Conservation (phyloP, 1,140 invertebrate genomes). For the Lepidurus apus region DNA sequence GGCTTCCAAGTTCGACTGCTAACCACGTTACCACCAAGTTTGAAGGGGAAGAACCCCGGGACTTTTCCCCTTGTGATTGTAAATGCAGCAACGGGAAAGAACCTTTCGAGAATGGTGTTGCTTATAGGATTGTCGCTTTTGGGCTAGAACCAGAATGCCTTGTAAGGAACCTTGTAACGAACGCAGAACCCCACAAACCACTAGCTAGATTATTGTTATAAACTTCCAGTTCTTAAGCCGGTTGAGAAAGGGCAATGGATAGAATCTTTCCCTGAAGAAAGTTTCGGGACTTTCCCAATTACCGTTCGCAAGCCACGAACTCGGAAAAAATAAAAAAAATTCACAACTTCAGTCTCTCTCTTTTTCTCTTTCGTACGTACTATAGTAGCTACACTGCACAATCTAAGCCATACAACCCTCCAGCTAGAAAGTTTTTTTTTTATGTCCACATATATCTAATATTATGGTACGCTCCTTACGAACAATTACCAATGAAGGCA, state of each 20-base stretch:
- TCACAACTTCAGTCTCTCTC: too few species aligned
- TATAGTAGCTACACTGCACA: neutral
- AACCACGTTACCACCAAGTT: too few species aligned
- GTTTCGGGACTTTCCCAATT: constrained; percentile 3
- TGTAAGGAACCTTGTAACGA: neutral
- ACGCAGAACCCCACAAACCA: neutral
- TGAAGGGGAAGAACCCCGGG: neutral
- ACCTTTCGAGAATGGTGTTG: neutral
- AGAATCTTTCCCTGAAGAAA: neutral
- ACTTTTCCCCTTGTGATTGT: neutral
- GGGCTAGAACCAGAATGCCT: neutral
- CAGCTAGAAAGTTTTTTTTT: neutral
- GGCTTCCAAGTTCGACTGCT: too few species aligned
- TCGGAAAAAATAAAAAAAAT: neutral
- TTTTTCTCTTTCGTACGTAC: too few species aligned
- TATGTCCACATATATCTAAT: neutral
- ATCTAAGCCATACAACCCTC: neutral
- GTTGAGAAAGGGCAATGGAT: neutral
- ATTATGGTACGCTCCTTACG: neutral
- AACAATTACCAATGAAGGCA: neutral
- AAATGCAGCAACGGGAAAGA: neutral
- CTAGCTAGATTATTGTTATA: neutral
- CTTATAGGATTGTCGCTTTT: neutral
- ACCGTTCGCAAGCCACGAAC: neutral
- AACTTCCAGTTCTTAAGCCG: neutral